Conservation (phyloP, 2,888 invertebrate genomes). For the Ennomos quercinarius region DNA sequence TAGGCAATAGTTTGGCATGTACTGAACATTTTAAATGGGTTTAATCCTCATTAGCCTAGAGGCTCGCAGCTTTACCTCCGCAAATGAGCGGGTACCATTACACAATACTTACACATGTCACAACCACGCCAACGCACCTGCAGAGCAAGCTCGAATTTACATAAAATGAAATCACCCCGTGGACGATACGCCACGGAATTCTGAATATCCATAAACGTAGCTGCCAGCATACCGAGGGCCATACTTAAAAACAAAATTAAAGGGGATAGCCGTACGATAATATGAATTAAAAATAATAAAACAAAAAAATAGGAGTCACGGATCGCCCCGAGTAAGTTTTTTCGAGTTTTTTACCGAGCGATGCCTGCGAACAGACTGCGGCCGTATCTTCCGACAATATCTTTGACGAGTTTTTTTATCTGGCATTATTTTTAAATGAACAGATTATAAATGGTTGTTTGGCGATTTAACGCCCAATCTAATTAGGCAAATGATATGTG, state of each 20-base stretch:
- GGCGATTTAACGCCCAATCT: slow-evolving; percentile 86
- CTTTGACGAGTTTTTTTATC: slow-evolving; percentile 84
- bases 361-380: slow-evolving; percentile 79
- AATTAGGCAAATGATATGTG: slow-evolving; percentile 85
- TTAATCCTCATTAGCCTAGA: slow-evolving; percentile 8
- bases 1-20: no score
- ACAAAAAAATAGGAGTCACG: slow-evolving; percentile 84
- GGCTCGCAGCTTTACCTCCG: slow-evolving; percentile 4
- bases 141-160: slow-evolving; percentile 66
- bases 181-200: slow-evolving; percentile 79
- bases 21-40: background rate
- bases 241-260: slow-evolving; percentile 86
- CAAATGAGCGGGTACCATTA: slow-evolving; percentile 40
- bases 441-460: slow-evolving; percentile 85
- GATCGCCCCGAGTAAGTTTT: slow-evolving; percentile 83
- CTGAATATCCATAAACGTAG: slow-evolving; percentile 83
- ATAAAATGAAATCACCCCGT: slow-evolving; percentile 78
- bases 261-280: slow-evolving; percentile 85
- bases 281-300: slow-evolving; percentile 86
- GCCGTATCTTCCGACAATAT: slow-evolving; percentile 83
- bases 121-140: slow-evolving; percentile 69
- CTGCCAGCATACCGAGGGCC: slow-evolving; percentile 83
- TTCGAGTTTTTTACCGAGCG: slow-evolving; percentile 70
- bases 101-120: slow-evolving; percentile 75
- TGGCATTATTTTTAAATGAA: slow-evolving; percentile 84